A percentile compares a stretch with the other conserved stretches of the same genome.
These are phyloP conservation scores for Gadopsis marmoratus DNA, from an alignment of 2,797 vertebrate species.

Conservation along the genomic window DNA sequence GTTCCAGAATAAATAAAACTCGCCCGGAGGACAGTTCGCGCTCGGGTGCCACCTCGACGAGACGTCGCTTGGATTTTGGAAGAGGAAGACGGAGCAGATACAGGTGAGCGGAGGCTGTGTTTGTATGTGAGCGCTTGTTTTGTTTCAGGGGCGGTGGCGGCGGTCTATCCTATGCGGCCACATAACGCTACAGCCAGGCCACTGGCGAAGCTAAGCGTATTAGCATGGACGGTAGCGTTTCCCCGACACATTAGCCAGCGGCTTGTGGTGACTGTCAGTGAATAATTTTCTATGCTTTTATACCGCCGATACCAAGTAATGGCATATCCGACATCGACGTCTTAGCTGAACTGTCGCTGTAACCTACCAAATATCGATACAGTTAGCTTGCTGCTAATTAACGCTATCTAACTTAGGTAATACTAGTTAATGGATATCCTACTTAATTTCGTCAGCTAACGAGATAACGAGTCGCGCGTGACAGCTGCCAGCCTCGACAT, in stretches of 20 bases:
- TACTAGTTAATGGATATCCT: not conserved
- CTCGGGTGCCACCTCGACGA: slow-evolving; percentile 29
- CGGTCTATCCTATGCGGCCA: slow-evolving; percentile 46
- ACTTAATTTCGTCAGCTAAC: rapidly evolving
- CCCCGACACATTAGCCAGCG: not conserved
- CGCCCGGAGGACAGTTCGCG: slow-evolving; percentile 33
- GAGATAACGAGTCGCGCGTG: not conserved
- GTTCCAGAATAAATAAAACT: slow-evolving; percentile 82
- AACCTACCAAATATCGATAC: not conserved
- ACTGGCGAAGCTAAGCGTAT: slow-evolving; percentile 58
- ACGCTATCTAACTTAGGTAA: slow-evolving; percentile 6
- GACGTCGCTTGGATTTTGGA: slow-evolving; percentile 67
- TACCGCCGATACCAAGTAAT: too few relatives aligned
- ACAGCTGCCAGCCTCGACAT: rapidly evolving
- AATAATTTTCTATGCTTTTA: rapidly evolving
- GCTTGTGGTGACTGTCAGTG: not conserved
- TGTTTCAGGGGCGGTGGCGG: slow-evolving; percentile 83
- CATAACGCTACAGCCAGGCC: slow-evolving; percentile 69
- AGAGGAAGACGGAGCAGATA: slow-evolving; percentile 71
- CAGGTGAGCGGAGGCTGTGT: slow-evolving; percentile 67
- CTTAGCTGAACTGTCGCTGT: not conserved
- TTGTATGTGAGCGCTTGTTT: slow-evolving; percentile 15
- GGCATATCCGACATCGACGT: not conserved
- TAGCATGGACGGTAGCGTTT: slow-evolving; percentile 39
- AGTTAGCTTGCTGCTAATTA: slow-evolving; percentile 67